Evolutionary conservation across 1,140 invertebrate genomes (phyloP), one percentile per base, ranked within the genome.

Genomic region (Microplitis demolitor): DNA sequence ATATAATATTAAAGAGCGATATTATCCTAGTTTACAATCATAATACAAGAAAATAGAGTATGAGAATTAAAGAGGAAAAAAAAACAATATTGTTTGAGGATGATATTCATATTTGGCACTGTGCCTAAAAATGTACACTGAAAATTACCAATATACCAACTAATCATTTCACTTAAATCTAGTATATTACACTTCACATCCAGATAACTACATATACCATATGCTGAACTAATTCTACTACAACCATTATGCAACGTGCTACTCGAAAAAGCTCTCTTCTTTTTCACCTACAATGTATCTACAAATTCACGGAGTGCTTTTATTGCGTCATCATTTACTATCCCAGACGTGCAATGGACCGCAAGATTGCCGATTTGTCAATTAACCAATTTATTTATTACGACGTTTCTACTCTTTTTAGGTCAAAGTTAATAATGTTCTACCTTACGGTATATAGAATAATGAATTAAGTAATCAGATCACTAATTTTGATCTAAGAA

Each of bases 301-400:
- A 11, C 8, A 34, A 1, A 16, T 35, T n/a, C 34, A 51, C 16
- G 16, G 5, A 5, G 51, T 67, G 35, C 60, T 72, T 75, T 78
- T 78, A 78, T 78, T 78, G 73, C 71, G 56, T 74, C 73, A 78
- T 78, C 68, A 69, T 67, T 78, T 69, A 78, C 75, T 68, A 76
- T 78, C 74, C 64, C 58, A 33, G 62, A 61, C 50, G 35, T 68
- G 63, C 51, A 76, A 74, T 62, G 71, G 64, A 71, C 70, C 71
- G 66, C 72, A 67, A 73, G 73, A 78, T 78, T 78, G 73, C 77
- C 73, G 73, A 78, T 76, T 78, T 78, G 77, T 78, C 77, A 78
- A 78, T 78, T 78, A 78, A 61, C 72, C 76, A 76, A 78, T 78
- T 78, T 78, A 78, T 78, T 78, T 78, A 78, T 78, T 70, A 62